Percentiles rank a stretch among this genome's conserved stretches.
phyloP scores from a whole-genome alignment of 2,797 vertebrate genomes.

The Erpetoichthys calabaricus region DNA sequence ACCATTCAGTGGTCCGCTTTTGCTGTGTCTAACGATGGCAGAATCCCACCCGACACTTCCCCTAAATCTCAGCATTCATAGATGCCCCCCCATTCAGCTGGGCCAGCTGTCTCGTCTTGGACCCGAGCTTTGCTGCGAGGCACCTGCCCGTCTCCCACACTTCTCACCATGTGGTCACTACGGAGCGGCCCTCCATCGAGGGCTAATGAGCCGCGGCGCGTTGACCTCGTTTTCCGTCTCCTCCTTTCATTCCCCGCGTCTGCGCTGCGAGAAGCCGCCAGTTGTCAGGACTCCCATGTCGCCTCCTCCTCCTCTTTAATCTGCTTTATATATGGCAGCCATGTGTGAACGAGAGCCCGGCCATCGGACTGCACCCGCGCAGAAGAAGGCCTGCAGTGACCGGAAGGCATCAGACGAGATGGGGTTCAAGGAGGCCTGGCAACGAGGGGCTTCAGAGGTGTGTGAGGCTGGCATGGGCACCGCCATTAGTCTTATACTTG shows the following conservation, averaged over 20 bases:
- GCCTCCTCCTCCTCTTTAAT: too few species aligned
- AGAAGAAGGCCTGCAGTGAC: too few species aligned
- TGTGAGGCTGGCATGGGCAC: too few species aligned
- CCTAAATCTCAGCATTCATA: conserved; percentile 15
- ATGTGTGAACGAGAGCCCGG: too few species aligned
- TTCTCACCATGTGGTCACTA: conserved; percentile 28
- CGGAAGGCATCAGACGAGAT: too few species aligned
- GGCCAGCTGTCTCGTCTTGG: conserved; percentile 41
- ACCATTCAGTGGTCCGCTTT: too few species aligned
- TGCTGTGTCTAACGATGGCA: too few species aligned
- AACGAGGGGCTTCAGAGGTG: too few species aligned
- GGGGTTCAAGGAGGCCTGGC: too few species aligned
- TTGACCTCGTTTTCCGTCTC: not conserved
- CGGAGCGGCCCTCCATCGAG: conserved; percentile 6
- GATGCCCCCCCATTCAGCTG: conserved; percentile 23
- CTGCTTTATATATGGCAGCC: too few species aligned
- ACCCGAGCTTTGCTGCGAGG: conserved; percentile 25
- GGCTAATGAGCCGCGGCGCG: conserved; percentile 12
- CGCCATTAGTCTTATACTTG: too few species aligned
- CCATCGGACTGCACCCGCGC: too few species aligned
- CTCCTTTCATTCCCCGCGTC: conserved; percentile 4
- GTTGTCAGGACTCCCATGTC: conserved; percentile 17
- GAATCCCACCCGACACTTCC: not conserved
- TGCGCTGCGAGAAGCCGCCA: conserved; percentile 12
- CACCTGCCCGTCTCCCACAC: conserved; percentile 55